These are phyloP conservation scores for Melipona quadrifasciata DNA, from an alignment of 1,140 invertebrate genomes.

Conservation along the genomic window DNA sequence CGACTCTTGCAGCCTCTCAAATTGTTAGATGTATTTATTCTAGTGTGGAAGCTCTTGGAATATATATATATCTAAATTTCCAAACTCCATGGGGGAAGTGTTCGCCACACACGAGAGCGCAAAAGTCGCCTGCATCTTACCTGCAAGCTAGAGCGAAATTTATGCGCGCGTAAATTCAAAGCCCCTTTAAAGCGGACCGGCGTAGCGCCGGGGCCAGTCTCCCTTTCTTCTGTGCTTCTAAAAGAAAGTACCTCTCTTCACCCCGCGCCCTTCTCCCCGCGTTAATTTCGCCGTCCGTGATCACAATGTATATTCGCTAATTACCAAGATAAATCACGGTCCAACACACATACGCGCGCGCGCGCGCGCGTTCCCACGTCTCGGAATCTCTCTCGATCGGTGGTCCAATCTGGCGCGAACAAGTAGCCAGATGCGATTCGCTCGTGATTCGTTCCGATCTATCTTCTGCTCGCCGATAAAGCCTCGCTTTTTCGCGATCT, in stretches of 20 bases:
- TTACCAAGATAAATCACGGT: not conserved
- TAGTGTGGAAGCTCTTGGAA: too few species aligned
- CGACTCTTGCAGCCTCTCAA: too few species aligned
- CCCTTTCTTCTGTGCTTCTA: not conserved
- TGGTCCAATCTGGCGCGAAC: slow-evolving; percentile 10
- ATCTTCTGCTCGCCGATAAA: not conserved
- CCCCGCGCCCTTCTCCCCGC: not conserved
- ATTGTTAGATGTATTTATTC: too few species aligned
- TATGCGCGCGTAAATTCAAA: slow-evolving; percentile 46
- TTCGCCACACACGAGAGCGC: not conserved
- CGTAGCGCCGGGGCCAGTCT: not conserved
- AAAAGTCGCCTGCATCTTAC: not conserved
- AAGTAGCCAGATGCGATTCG: not conserved
- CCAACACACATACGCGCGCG: too few species aligned
- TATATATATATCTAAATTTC: too few species aligned
- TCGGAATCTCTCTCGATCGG: not conserved
- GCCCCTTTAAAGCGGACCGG: slow-evolving; percentile 2
- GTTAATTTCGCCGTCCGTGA: not conserved
- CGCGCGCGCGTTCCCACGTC: not conserved
- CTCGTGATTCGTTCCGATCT: not conserved
- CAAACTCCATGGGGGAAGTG: not conserved
- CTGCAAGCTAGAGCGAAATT: slow-evolving; percentile 19
- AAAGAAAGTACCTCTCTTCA: not conserved
- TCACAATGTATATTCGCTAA: slow-evolving; percentile 8
- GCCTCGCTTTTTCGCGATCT: not conserved